phyloP scores from a whole-genome alignment of 1,140 invertebrate species.

The Drosophila ohnishii region DNA sequence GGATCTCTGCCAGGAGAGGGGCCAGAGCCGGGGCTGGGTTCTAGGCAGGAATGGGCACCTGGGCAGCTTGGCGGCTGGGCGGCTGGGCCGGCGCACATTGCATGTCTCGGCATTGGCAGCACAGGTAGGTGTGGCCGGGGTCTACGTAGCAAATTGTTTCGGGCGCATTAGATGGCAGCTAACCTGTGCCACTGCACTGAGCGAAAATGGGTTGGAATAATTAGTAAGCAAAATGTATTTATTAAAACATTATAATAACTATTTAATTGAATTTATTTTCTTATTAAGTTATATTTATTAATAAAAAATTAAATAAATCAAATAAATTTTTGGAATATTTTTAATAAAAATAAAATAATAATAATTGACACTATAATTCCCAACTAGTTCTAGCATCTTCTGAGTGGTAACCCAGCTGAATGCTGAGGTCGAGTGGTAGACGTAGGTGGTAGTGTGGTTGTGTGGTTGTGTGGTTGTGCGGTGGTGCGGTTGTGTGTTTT shows the following conservation, averaged over 20 bases:
- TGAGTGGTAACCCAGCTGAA: no score
- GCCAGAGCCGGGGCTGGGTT: slow-evolving; percentile 6
- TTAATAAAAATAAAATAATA: not conserved
- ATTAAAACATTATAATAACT: no score
- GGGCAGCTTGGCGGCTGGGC: not conserved
- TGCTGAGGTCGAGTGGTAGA: no score
- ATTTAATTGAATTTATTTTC: no score
- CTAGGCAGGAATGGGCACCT: slow-evolving; percentile 14
- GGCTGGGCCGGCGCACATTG: slow-evolving; percentile 31
- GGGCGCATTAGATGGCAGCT: slow-evolving; percentile 71
- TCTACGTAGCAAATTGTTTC: slow-evolving; percentile 75
- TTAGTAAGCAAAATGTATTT: no score
- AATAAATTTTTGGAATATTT: not conserved
- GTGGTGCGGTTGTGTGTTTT: no score
- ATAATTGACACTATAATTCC: no score
- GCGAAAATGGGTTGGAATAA: not conserved
- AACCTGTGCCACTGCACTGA: slow-evolving; percentile 32
- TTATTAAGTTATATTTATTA: no score
- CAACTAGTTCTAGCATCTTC: no score
- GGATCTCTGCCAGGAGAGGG: not conserved
- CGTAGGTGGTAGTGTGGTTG: no score
- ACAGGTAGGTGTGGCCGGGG: slow-evolving; percentile 71
- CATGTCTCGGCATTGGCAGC: slow-evolving; percentile 62
- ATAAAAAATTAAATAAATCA: no score
- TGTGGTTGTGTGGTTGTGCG: no score